phyloP scores from a whole-genome alignment of 2,113 vertebrate genomes.

The Psettodes erumei region DNA sequence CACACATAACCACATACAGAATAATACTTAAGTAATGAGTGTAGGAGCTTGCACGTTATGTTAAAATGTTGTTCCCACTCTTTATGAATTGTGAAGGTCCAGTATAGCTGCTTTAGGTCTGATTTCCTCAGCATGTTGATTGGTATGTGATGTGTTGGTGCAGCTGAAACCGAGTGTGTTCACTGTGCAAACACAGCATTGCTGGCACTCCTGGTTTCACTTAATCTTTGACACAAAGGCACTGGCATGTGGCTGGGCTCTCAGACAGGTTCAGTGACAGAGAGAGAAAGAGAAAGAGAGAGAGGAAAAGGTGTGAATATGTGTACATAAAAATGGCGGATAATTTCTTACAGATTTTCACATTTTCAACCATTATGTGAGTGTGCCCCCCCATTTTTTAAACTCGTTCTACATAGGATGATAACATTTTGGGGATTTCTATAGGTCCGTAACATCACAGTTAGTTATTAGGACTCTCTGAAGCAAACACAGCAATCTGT shows the following conservation, averaged over 20 bases:
- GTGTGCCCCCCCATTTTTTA: constrained; percentile 31
- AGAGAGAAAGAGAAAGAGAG: constrained; percentile 32
- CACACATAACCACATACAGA: background rate
- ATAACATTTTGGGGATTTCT: constrained; percentile 17
- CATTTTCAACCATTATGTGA: constrained; percentile 35
- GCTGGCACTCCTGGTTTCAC: constrained; percentile 80
- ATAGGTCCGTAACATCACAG: constrained; percentile 24
- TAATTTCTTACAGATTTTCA: constrained; percentile 23
- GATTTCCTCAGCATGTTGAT: constrained; percentile 44
- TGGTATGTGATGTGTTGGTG: constrained; percentile 76
- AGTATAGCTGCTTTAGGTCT: constrained; percentile 35
- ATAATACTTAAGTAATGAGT: background rate
- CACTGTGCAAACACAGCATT: constrained; percentile 77
- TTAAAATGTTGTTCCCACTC: background rate
- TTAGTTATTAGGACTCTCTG: constrained; percentile 41
- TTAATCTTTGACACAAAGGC: constrained; percentile 84
- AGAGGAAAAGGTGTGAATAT: constrained; percentile 1
- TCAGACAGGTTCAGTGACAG: constrained; percentile 64
- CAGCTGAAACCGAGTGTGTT: constrained; percentile 74
- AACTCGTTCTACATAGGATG: background rate
- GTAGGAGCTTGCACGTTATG: background rate
- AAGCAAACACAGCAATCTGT: constrained; percentile 25
- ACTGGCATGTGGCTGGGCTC: constrained; percentile 76
- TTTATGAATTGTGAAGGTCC: constrained; percentile 12
- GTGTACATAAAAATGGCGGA: constrained; percentile 29